Evolutionary conservation across 2,888 invertebrate genomes (phyloP), one percentile per base, ranked within the genome.

Genomic region (Orchestes rusci): DNA sequence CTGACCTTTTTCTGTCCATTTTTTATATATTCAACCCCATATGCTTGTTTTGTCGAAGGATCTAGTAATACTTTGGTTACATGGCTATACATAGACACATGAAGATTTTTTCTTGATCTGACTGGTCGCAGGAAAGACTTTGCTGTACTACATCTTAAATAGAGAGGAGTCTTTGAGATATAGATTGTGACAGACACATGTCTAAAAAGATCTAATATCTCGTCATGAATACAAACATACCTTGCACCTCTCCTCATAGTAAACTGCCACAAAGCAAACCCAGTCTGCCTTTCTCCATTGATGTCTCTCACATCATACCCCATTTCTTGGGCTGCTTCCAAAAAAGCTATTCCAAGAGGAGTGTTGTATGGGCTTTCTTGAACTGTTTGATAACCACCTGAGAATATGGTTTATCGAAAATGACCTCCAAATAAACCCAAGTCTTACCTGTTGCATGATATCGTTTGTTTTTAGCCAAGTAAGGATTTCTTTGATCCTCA

Each of bases 251-350:
- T 72, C 43, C 91, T 71, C 78, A 91, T 88, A n/a, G 90, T 92
- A 62, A 80, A 89, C 67, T 92, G 92, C 59, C 82, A 91, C 61
- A 90, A 80, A 2, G 82, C 82, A 61, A 85, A 90, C 4, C 90
- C 92, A 0, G 91, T 89, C 65, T 92, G 92, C 57, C 84, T 77
- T 1, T 75, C 84, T 0, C 90, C 91, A 62, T 93, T 93, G 1
- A 89, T 76, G 66, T 93, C 93, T 1, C 83, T 65, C 42, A 89
- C 79, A 43, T 89, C 86, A 68, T 91, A 92, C 16, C 91, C 91
- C 84, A 90, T 85, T 67, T 92, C 91, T 64, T 88, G 82, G n/a
- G 85, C 91, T 0, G 90, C 91, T 71, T 91, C 85, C 1, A 92
- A 68, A 57, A 91, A 87, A 0, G 90, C 89, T 0, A 83, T 77